Base-by-base conservation (phyloP, 2,113 vertebrate species). In the Seriola dumerili region DNA sequence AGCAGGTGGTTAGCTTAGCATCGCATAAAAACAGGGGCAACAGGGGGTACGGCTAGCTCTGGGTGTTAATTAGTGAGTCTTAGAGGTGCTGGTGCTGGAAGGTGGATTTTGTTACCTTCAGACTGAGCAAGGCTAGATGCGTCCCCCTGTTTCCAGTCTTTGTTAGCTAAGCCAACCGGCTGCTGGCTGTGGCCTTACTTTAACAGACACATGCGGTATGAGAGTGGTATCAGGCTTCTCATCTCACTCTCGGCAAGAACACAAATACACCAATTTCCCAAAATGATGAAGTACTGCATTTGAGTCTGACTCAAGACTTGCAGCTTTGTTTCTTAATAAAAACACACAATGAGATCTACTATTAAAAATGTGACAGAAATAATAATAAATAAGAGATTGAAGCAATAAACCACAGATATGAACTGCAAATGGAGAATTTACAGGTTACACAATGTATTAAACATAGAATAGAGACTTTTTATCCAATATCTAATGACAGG, bases 1-100 rank as follows among this genome's bases (percentile, higher is more conserved):
- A 25, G 54, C 17, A 59, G 62, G 23, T 80, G 36, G 5, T 58
- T 76, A 68, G 59, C 48, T 80, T 62, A 40, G 34, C 63, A 52
- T 57, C n/a, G 7, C 25, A 34, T 34, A 12, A 14, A 8, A 14
- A 65, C 9, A 44, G 17, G 38, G 17, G 36, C 32, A 76, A 66
- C 10, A n/a, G 42, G 19, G 59, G 54, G 21, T 71, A 34, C 29
- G 19, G 42, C 42, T 29, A 62, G 29, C 12, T 46, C 44, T 34
- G 32, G 62, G 48, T 73, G 55, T 63, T 58, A 38, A 76, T 83
- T 72, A 25, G 19, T 10, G 32, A 16, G 21, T 54, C 38, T 68
- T 3, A 36, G 9, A 42, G 25, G 4, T 38, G 34, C 13, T 6
- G 9, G 19, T 55, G 48, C 19, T 9, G 19, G 8, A 2, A 64